Conservation (phyloP, 2,113 vertebrate species). For the Verasper variegatus region DNA sequence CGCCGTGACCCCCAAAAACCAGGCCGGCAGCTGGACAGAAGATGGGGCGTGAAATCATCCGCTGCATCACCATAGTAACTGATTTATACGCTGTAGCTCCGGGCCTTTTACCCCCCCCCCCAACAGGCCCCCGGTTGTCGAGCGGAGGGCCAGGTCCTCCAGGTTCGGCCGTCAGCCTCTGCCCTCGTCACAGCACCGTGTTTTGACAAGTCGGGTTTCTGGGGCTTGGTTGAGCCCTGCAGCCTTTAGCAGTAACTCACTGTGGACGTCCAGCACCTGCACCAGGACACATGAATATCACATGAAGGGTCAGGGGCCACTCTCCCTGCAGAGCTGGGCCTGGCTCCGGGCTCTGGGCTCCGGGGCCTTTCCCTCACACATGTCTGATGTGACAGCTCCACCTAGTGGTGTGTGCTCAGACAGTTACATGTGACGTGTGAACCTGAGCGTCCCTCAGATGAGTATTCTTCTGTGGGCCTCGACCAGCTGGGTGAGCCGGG, state of each 20-base stretch:
- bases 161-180: constrained; percentile 32
- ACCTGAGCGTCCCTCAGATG: background rate
- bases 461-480: background rate
- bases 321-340: too few relatives aligned
- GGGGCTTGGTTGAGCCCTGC: constrained; percentile 47
- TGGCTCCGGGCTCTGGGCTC: too few relatives aligned
- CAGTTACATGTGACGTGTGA: background rate
- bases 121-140: constrained; percentile 20
- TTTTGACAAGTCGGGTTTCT: constrained; percentile 49
- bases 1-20: background rate
- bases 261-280: constrained; percentile 54
- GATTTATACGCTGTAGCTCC: constrained; percentile 51
- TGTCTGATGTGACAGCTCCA: constrained; percentile 61
- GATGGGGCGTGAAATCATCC: constrained; percentile 54
- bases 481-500: background rate
- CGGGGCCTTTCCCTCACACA: background rate
- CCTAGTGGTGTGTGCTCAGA: constrained; percentile 53
- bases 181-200: constrained; percentile 20
- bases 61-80: constrained; percentile 39
- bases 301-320: background rate
- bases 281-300: constrained; percentile 34
- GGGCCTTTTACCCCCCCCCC: constrained; percentile 41
- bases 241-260: constrained; percentile 31
- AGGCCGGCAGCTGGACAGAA: constrained; percentile 54
- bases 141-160: constrained; percentile 32